Evolutionary conservation across 2,888 invertebrate genomes (phyloP).

Genomic region (Meiosimyza decipiens): DNA sequence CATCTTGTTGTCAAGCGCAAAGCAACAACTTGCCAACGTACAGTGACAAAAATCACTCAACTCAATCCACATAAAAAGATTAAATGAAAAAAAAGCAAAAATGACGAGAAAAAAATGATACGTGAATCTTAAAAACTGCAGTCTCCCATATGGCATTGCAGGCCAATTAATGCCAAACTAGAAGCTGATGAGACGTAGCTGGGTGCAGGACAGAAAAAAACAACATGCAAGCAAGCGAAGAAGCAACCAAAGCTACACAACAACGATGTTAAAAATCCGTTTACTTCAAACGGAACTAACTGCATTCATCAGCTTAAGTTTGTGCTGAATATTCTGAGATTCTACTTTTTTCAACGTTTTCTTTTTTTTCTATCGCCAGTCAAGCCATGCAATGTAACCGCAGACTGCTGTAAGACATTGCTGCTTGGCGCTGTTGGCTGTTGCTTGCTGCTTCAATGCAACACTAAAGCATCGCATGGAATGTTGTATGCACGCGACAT

Average conservation of each 20-base stretch:
- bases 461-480: conserved; percentile 11
- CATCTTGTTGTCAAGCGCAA: conserved; percentile 7
- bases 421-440: no score
- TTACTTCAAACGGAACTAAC: conserved; percentile 64
- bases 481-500: conserved; percentile 34
- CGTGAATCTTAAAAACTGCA: conserved; percentile 21
- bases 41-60: conserved; percentile 27
- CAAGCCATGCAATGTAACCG: conserved; percentile 1
- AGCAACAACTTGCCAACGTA: conserved; percentile 3
- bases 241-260: conserved; percentile 9
- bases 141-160: conserved; percentile 21
- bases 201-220: neutral
- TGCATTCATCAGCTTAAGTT: conserved; percentile 40
- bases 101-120: neutral
- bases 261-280: conserved; percentile 56
- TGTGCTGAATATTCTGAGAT: conserved; percentile 29
- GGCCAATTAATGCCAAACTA: conserved; percentile 28
- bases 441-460: no score
- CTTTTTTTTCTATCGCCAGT: no score
- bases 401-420: neutral
- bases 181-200: neutral
- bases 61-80: conserved; percentile 1
- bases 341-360: no score
- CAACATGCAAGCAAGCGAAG: neutral
- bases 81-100: neutral